Conservation (phyloP, 2,113 vertebrate genomes). For the Bettongia penicillata region DNA sequence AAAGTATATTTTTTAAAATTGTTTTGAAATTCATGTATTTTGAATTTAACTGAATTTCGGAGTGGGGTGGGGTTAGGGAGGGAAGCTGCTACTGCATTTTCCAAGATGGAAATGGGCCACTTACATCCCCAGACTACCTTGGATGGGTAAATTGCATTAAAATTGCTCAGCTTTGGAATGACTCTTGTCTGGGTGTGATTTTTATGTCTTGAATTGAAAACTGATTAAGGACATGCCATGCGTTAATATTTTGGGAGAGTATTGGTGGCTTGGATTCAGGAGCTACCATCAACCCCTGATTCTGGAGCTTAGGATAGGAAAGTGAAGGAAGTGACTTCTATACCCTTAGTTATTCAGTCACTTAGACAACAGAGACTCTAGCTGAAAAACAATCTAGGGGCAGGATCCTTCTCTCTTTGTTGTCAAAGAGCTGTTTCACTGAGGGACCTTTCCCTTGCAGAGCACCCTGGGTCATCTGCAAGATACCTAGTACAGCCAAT, state of each 20-base stretch:
- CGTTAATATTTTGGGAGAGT: constrained; percentile 12
- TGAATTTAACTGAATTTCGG: constrained; percentile 54
- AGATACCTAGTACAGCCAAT: background rate
- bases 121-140: constrained; percentile 53
- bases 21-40: constrained; percentile 45
- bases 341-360: background rate
- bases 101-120: constrained; percentile 58
- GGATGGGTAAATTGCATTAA: constrained; percentile 65
- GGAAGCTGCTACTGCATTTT: constrained; percentile 51
- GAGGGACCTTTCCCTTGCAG: background rate
- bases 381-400: background rate
- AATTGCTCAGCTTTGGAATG: constrained; percentile 61
- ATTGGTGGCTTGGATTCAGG: background rate
- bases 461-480: background rate
- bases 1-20: constrained; percentile 1
- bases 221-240: constrained; percentile 21
- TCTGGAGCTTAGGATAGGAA: background rate
- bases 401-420: background rate
- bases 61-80: background rate
- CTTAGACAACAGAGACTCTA: background rate
- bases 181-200: constrained; percentile 47
- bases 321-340: background rate
- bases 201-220: constrained; percentile 39
- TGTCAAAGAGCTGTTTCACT: background rate
- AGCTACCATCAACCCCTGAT: background rate